These are phyloP conservation scores for Melolontha melolontha DNA, from an alignment of 2,888 invertebrate species.

Conservation along the genomic window DNA sequence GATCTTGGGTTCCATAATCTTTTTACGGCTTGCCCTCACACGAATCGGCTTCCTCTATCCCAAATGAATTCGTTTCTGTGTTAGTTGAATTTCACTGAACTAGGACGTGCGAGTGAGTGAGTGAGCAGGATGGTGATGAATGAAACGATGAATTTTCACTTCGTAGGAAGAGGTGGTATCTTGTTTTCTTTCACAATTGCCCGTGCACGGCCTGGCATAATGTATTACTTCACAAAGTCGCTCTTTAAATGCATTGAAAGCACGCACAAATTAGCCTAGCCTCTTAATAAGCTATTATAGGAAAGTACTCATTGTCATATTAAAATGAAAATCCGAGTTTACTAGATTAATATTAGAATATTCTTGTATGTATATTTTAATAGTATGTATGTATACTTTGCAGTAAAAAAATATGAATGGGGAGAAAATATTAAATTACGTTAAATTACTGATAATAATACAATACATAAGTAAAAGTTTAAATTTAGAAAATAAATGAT, in stretches of 20 bases:
- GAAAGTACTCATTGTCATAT: constrained; percentile 16
- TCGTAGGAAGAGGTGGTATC: constrained; percentile 41
- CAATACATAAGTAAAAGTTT: no score
- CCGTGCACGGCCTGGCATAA: constrained; percentile 53
- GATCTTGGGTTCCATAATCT: constrained; percentile 56
- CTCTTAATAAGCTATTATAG: constrained; percentile 46
- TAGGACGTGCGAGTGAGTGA: constrained; percentile 15
- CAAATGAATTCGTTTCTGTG: constrained; percentile 41
- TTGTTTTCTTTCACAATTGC: constrained; percentile 52
- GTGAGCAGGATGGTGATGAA: constrained; percentile 26
- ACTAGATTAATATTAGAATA: no score
- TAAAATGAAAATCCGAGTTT: constrained; percentile 7
- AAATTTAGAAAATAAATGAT: no score
- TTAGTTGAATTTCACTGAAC: constrained; percentile 29
- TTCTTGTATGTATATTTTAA: no score
- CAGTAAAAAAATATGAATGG: no score
- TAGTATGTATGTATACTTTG: no score
- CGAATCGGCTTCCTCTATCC: constrained; percentile 49
- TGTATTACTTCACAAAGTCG: constrained; percentile 50
- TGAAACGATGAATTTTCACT: constrained; percentile 40
- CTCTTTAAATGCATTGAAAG: constrained; percentile 51
- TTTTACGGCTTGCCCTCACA: constrained; percentile 55
- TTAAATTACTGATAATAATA: no score
- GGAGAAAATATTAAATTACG: no score
- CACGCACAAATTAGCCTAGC: constrained; percentile 46